Evolutionary conservation across 2,888 invertebrate genomes (phyloP).

Genomic region (Iphiclides podalirius): DNA sequence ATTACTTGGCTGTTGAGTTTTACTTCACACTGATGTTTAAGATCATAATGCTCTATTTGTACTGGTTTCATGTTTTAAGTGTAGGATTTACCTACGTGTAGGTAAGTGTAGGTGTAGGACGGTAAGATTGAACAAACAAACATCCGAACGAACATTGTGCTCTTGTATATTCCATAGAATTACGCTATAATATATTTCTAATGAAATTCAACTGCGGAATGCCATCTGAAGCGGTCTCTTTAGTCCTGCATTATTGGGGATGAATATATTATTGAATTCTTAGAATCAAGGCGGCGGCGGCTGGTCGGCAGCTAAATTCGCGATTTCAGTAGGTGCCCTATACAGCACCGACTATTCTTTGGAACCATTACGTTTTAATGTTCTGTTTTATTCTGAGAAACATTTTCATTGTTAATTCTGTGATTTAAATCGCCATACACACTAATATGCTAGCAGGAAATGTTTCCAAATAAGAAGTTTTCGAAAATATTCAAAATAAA

Average conservation of each 20-base stretch:
- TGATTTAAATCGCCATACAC: slow-evolving; percentile 33
- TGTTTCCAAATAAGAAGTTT: too few species aligned
- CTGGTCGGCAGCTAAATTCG: slow-evolving; percentile 43
- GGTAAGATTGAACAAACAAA: too few species aligned
- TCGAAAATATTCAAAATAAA: too few species aligned
- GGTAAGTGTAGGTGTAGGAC: too few species aligned
- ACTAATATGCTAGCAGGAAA: not conserved
- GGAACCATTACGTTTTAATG: slow-evolving; percentile 53
- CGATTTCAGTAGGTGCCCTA: slow-evolving; percentile 42
- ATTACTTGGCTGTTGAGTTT: too few species aligned
- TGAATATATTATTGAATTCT: slow-evolving; percentile 9
- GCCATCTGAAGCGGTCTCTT: not conserved
- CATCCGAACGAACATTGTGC: too few species aligned
- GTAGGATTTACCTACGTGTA: too few species aligned
- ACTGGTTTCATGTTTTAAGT: too few species aligned
- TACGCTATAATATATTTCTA: not conserved
- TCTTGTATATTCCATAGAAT: not conserved
- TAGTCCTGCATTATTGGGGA: slow-evolving; percentile 2
- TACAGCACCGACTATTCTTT: slow-evolving; percentile 57
- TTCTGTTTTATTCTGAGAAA: slow-evolving; percentile 42
- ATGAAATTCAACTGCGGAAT: not conserved
- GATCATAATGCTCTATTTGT: too few species aligned
- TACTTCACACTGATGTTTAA: too few species aligned
- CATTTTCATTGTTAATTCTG: slow-evolving; percentile 29
- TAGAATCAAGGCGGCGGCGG: slow-evolving; percentile 31